These are phyloP conservation scores for Plumapathes pennacea DNA, from an alignment of 92 coral and sea anemone species.

Conservation along the genomic window DNA sequence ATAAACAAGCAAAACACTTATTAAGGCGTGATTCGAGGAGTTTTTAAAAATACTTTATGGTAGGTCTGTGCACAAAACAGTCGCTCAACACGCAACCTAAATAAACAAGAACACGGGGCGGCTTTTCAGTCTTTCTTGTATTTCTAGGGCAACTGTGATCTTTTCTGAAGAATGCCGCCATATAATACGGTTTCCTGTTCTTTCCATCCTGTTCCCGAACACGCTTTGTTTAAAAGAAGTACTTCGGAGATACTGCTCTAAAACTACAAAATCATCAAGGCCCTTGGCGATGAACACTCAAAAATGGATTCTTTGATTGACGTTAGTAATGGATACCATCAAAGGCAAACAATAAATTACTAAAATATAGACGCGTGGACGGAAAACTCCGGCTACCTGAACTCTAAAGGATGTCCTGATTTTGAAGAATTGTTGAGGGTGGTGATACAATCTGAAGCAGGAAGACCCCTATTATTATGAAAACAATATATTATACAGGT, in stretches of 20 bases:
- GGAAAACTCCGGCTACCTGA: too few species aligned
- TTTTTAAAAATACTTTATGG: too few species aligned
- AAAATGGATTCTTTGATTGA: slow-evolving; percentile 85
- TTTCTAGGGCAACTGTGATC: slow-evolving; percentile 27
- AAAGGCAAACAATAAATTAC: slow-evolving; percentile 85
- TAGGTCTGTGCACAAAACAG: too few species aligned
- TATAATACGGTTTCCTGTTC: neutral
- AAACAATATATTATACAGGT: too few species aligned
- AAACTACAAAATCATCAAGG: slow-evolving; percentile 9
- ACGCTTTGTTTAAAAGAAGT: too few species aligned
- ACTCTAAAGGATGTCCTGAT: too few species aligned
- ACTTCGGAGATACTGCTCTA: neutral
- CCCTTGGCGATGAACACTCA: slow-evolving; percentile 59
- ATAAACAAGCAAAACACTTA: too few species aligned
- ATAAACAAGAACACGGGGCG: slow-evolving; percentile 26
- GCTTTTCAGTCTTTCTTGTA: slow-evolving; percentile 15
- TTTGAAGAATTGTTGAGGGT: too few species aligned
- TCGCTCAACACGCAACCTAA: slow-evolving; percentile 22
- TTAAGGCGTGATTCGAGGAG: too few species aligned
- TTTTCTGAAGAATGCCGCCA: slow-evolving; percentile 21
- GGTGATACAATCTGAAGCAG: too few species aligned
- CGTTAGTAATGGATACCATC: slow-evolving; percentile 80
- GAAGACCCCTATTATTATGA: too few species aligned
- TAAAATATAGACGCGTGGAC: slow-evolving; percentile 63
- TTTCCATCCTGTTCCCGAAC: too few species aligned